Conservation (phyloP, 2,113 vertebrate genomes). For the Calypte anna region DNA sequence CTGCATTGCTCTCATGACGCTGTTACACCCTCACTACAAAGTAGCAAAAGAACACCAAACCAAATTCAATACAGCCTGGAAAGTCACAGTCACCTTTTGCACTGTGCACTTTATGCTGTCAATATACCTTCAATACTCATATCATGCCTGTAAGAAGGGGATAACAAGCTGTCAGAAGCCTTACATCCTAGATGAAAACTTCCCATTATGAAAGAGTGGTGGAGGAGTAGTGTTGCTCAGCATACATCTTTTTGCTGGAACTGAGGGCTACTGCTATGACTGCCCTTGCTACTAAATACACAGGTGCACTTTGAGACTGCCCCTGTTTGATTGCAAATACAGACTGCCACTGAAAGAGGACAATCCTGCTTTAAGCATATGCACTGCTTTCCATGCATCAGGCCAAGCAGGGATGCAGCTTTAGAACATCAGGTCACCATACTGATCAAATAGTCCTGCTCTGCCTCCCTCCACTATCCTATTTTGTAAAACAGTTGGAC, state of each 20-base stretch:
- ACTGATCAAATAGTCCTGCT: neutral
- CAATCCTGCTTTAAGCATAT: neutral
- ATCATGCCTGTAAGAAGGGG: neutral
- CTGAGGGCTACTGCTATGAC: neutral
- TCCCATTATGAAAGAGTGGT: neutral
- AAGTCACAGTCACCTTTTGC: neutral
- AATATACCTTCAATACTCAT: neutral
- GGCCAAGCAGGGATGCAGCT: neutral
- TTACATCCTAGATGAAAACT: neutral
- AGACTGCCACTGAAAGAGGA: neutral
- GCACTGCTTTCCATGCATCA: neutral
- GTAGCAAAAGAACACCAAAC: neutral
- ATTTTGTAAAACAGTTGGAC: neutral
- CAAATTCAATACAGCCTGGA: fast-evolving
- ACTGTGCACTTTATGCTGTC: neutral
- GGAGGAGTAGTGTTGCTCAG: neutral
- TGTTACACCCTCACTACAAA: neutral
- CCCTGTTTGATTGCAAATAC: neutral
- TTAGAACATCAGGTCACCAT: neutral
- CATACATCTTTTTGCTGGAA: neutral
- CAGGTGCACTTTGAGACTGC: neutral
- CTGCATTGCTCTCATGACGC: fast-evolving
- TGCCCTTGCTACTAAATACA: neutral
- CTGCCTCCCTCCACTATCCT: neutral
- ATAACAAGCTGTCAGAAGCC: neutral